Evolutionary conservation across 2,113 vertebrate species (phyloP), one percentile per base, ranked within the genome.

Genomic region (Empidonax traillii): DNA sequence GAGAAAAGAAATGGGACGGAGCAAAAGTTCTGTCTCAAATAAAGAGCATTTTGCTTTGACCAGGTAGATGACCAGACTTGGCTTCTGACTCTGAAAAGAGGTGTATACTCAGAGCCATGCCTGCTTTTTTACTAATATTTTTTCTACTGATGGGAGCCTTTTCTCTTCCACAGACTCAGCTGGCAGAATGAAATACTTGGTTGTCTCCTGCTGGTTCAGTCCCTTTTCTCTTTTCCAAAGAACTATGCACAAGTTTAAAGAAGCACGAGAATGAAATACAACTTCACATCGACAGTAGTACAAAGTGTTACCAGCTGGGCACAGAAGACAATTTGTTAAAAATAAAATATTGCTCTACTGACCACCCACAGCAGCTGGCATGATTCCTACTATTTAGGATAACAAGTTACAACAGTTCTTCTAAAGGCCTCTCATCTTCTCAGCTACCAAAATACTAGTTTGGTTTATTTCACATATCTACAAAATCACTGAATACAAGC

Each of bases 221-320:
- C 12, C n/a, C 39, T 30, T 69, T 37, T 56, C 44, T 66, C 1
- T 88, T 62, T 92, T 55, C 84, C 68, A 56, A 85, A 94, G 93
- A 76, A 84, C 80, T 65, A 59, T 62, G 93, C 14, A 71, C 47
- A 93, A 95, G 80, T 74, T 78, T 78, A 71, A 90, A 92, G 76
- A 61, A 90, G 51, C 84, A 63, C 33, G 61, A 20, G 59, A 96
- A 94, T 93, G 25, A 35, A 75, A 66, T 44, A 69, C 66, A 94
- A 58, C 59, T 94, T 95, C 89, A 90, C 78, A 81, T 0, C 55
- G 67, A 89, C 65, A 35, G 39, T 52, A 79, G 55, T 33, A 75
- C 73, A 87, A 89, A 90, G 47, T n/a, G 43, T 78, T 95, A 95
- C 91, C 94, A 97, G 76, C 72, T 92, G 93, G 56, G 68, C 35